Conservation (phyloP, 2,113 vertebrate species). For the Oreamnos americanus region DNA sequence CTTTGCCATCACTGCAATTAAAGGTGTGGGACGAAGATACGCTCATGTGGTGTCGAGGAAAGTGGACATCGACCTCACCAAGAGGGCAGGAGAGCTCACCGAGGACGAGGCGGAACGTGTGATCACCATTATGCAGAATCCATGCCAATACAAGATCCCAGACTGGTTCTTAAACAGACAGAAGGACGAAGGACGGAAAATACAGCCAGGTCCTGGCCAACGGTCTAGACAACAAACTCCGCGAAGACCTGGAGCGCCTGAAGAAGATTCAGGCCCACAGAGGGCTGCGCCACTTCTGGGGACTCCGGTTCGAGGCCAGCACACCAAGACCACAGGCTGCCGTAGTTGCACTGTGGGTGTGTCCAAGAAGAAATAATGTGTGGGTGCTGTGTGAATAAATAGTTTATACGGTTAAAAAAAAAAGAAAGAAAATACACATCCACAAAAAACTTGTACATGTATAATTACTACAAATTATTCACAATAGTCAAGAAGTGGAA, state of each 20-base stretch:
- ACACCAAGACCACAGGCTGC: slow-evolving; percentile 95
- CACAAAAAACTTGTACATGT: neutral
- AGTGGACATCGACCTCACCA: slow-evolving; percentile 93
- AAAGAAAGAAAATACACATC: too few species aligned
- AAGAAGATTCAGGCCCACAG: slow-evolving; percentile 95
- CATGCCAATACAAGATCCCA: slow-evolving; percentile 96
- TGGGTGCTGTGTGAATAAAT: slow-evolving; percentile 65
- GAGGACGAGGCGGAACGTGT: slow-evolving; percentile 96
- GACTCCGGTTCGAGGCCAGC: slow-evolving; percentile 94
- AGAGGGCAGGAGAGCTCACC: slow-evolving; percentile 91
- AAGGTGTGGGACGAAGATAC: slow-evolving; percentile 94
- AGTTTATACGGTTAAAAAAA: slow-evolving; percentile 18
- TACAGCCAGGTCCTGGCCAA: slow-evolving; percentile 97
- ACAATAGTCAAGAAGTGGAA: neutral
- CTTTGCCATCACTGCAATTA: too few species aligned
- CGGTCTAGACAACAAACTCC: slow-evolving; percentile 94
- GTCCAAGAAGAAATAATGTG: slow-evolving; percentile 94
- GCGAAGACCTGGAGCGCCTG: slow-evolving; percentile 93
- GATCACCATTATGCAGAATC: slow-evolving; percentile 98
- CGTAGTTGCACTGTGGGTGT: slow-evolving; percentile 93
- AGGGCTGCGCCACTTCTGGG: slow-evolving; percentile 95
- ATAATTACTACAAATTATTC: neutral
- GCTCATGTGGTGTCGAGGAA: slow-evolving; percentile 95
- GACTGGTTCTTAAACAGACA: slow-evolving; percentile 98
- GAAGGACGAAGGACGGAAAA: slow-evolving; percentile 95